These are phyloP conservation scores for Cryptophagus acutangulus DNA, from an alignment of 2,888 invertebrate genomes.

Conservation along the genomic window DNA sequence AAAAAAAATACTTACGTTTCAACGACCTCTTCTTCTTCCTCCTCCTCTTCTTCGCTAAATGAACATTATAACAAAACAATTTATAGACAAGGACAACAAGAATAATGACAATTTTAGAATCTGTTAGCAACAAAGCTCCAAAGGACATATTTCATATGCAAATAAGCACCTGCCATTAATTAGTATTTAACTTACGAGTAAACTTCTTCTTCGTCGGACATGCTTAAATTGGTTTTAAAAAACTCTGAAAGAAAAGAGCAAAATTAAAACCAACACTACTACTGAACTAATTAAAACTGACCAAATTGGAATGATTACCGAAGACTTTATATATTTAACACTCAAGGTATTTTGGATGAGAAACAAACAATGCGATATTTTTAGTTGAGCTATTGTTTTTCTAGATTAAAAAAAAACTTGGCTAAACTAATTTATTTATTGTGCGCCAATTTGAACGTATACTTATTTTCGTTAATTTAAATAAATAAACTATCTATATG, in stretches of 20 bases:
- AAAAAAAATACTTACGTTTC: slow-evolving; percentile 75
- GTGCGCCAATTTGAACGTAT: too few relatives aligned
- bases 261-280: too few relatives aligned
- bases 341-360: slow-evolving; percentile 18
- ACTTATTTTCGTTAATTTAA: too few relatives aligned
- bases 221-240: slow-evolving; percentile 59
- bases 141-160: slow-evolving; percentile 22
- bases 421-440: too few relatives aligned
- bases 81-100: slow-evolving; percentile 11
- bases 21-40: slow-evolving; percentile 73
- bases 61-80: slow-evolving; percentile 45
- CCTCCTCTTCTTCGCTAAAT: slow-evolving; percentile 67
- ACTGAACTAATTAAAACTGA: not conserved
- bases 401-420: too few relatives aligned
- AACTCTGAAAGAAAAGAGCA: slow-evolving; percentile 52
- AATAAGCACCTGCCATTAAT: slow-evolving; percentile 27
- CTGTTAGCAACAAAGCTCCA: slow-evolving; percentile 34
- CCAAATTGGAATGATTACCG: not conserved
- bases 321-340: too few relatives aligned
- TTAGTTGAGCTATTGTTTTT: too few relatives aligned
- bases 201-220: slow-evolving; percentile 91
- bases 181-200: slow-evolving; percentile 76
- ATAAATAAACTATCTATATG: too few relatives aligned
- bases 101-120: slow-evolving; percentile 13
- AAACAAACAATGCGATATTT: slow-evolving; percentile 23